Evolutionary conservation across 92 coral and sea anemone species (phyloP), one percentile per base, ranked within the genome.

Genomic region (Epizoanthus fatuus): DNA sequence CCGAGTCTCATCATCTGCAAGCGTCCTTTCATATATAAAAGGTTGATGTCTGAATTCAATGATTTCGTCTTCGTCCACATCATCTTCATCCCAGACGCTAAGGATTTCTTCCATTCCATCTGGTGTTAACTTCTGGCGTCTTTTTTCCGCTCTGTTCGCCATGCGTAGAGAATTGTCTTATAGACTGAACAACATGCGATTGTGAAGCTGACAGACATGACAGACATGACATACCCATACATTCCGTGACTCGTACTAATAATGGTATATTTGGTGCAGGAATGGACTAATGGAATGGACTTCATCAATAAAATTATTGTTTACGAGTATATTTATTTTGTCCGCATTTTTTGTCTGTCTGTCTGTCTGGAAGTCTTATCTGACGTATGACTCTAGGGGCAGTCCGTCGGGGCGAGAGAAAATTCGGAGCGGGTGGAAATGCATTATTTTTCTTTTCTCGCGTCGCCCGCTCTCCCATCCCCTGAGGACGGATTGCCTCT

Each of bases 71-170:
- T 92, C 98, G 70, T 92, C 94, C 16, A 93, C 99, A 66, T 95
- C 97, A 63, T 92, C 94, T 42, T 95, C 99, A 55, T 95, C 97
- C 94, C 98, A 95, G 38, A 90, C 87, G 13, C 98, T 96, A 35
- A 95, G 91, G 44, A 93, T 91, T 78, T 97, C 99, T 6, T 96
- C 94, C 91, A 97, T 70, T 13, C 91, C 98, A 71, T 96, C 96
- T 37, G 93, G 79, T 70, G 81, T 91, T 4, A 84, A 71, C 67
- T 87, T 92, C 74, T 93, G 86, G 47, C 81, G 86, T 51, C 86
- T 88, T 45, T 64, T 89, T 53, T 38, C 91, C 57, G 56, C 88
- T 38, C 52, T 47, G 32, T 44, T 62, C 39, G 82, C 68, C 82
- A 77, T 77, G 38, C 2, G 25, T 15, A 16, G 37, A 15, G 13